phyloP scores from a whole-genome alignment of 2,113 vertebrate species.

The Megaleporinus macrocephalus region DNA sequence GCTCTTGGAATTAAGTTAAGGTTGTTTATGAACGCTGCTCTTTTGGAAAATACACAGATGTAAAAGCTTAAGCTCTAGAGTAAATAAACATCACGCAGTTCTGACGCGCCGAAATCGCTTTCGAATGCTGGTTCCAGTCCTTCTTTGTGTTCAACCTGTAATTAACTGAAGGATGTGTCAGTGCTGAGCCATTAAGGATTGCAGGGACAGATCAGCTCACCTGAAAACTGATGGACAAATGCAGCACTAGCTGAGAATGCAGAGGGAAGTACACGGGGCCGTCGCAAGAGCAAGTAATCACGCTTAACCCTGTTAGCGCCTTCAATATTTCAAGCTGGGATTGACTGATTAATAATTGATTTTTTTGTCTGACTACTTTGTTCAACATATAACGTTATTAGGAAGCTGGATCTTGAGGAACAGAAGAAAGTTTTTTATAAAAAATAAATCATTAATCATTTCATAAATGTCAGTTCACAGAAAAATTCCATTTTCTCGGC shows the following conservation, averaged over 20 bases:
- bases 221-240: conserved; percentile 29
- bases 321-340: not conserved
- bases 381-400: not conserved
- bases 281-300: not conserved
- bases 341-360: conserved; percentile 24
- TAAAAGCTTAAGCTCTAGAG: too few relatives aligned
- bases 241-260: not conserved
- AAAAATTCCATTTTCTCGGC: not conserved
- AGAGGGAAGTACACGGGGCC: not conserved
- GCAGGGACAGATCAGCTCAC: conserved; percentile 6
- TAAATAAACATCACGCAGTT: too few relatives aligned
- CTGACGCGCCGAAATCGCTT: too few relatives aligned
- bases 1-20: too few relatives aligned
- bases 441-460: too few relatives aligned
- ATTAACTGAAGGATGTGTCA: not conserved
- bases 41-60: too few relatives aligned
- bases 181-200: not conserved
- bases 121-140: not conserved
- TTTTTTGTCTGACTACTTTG: not conserved
- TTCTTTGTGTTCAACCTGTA: not conserved
- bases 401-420: not conserved
- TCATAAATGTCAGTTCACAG: not conserved
- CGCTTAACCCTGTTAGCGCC: conserved; percentile 6
- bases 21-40: too few relatives aligned
- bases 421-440: not conserved